Base-by-base conservation (phyloP, 2,888 invertebrate genomes). In the Drosophila aldrichi region DNA sequence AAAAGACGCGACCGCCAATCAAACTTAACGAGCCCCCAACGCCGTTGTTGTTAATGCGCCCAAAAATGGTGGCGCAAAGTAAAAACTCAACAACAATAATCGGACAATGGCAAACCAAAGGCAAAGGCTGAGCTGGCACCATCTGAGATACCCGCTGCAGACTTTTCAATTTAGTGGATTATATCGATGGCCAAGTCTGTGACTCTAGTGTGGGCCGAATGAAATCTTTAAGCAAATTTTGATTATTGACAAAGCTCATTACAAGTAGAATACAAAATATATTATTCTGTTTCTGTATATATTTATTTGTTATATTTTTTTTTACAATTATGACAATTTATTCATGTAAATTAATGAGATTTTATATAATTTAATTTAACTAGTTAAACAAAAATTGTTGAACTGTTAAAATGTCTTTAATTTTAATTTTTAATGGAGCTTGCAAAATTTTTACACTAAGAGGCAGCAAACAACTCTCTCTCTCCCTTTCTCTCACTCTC, bases 31-130 rank as follows among this genome's bases (percentile, higher is more conserved):
- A 76, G 44, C 71, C 70, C 48, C 48, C 62, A 43, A 70, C 57
- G 74, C 64, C 68, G 68, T 3, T 49, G 44, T 74, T 66, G 59
- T 67, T 72, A 75, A 76, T 75, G 68, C 72, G 75, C 72, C 83
- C 80, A 74, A 80, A 80, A 67, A 78, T 63, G 87, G 87, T 59
- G 72, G 69, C 61, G 68, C 78, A 78, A 76, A 82, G 48, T 18
- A 62, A 60, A 74, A 67, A 81, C 51, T 65, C 62, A 66, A 62
- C 64, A 58, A 40, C n/a, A 65, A 76, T 62, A 60, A 49, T 38
- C 25, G 6, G 25, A 38, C 56, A 63, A 44, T 43, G 63, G 34
- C 61, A 57, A 38, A 41, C 41, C 10, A n/a, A 66, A 52, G 38
- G 46, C 10, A n/a, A 66, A 52, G 38, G n/a, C n/a, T 16, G 22